phyloP scores from a whole-genome alignment of 1,140 invertebrate genomes.

The Lethrus apterus region DNA sequence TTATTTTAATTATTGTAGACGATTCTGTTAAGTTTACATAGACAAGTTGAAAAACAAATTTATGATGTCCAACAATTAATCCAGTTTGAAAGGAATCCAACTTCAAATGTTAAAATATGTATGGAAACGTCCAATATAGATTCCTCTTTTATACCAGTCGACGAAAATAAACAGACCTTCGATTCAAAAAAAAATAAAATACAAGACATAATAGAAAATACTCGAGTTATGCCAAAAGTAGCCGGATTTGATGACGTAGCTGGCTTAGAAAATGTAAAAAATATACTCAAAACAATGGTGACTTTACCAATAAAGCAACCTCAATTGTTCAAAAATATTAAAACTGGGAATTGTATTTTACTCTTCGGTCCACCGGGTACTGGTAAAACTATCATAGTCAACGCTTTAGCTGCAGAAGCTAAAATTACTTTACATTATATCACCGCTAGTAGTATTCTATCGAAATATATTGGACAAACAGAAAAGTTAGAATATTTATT shows the following conservation, averaged over 20 bases:
- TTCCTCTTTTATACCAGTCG: background rate
- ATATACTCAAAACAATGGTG: conserved; percentile 19
- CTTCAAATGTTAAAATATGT: background rate
- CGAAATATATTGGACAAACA: conserved; percentile 50
- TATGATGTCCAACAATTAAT: background rate
- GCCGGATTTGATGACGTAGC: conserved; percentile 30
- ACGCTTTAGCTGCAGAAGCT: conserved; percentile 50
- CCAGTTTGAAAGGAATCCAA: background rate
- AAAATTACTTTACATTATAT: conserved; percentile 45
- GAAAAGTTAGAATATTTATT: conserved; percentile 47
- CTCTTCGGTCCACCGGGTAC: conserved; percentile 66
- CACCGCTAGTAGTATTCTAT: conserved; percentile 49
- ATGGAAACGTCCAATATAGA: background rate
- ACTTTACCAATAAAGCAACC: conserved; percentile 35
- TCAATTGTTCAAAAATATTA: conserved; percentile 29
- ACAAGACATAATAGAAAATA: background rate
- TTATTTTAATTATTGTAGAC: too few relatives aligned
- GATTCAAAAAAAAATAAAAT: conserved; percentile 6
- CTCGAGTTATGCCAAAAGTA: conserved; percentile 20
- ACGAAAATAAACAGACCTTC: background rate
- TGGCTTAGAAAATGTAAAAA: conserved; percentile 23
- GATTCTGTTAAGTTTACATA: too few relatives aligned
- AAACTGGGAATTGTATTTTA: conserved; percentile 46
- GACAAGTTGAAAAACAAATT: too few relatives aligned
- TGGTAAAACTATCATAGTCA: conserved; percentile 60